Evolutionary conservation across 1,140 invertebrate species (phyloP), one percentile per base, ranked within the genome.

Genomic region (Phymastichus coffea): DNA sequence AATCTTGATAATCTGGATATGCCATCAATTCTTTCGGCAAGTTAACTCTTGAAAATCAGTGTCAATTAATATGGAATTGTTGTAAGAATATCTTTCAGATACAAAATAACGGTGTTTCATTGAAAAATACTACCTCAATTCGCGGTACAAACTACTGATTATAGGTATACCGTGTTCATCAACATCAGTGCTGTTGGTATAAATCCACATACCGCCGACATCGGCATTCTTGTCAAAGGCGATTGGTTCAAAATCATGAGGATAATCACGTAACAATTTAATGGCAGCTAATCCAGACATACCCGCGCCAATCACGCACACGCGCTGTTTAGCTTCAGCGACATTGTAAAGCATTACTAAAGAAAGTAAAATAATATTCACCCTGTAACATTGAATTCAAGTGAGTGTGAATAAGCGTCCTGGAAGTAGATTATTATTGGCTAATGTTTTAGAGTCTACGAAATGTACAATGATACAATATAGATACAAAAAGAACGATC

Each of bases 301-400:
- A 4, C 91, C 91, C 9, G 88, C 89, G 15, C 91, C 91, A 59
- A 94, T 84, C 8, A 93, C 84, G 65, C 85, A 86, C 8, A 88
- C 83, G 28, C 82, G 81, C 64, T 76, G 78, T 61, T 64, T 68
- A n/a, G n/a, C n/a, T n/a, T n/a, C n/a, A n/a, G n/a, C n/a, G n/a
- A n/a, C n/a, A n/a, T n/a, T n/a, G n/a, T n/a, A n/a, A n/a, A n/a
- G n/a, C n/a, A n/a, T n/a, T n/a, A n/a, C n/a, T n/a, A n/a, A n/a
- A n/a, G n/a, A n/a, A n/a, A n/a, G n/a, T n/a, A n/a, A n/a, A n/a
- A n/a, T n/a, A n/a, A n/a, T n/a, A n/a, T n/a, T n/a, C n/a, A n/a
- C n/a, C n/a, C n/a, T n/a, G n/a, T n/a, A n/a, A n/a, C n/a, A n/a
- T n/a, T n/a, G n/a, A n/a, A n/a, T n/a, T n/a, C n/a, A n/a, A n/a